Evolutionary conservation across 2,888 invertebrate species (phyloP), one percentile per base, ranked within the genome.

Genomic region (Drosophila acutilabella): DNA sequence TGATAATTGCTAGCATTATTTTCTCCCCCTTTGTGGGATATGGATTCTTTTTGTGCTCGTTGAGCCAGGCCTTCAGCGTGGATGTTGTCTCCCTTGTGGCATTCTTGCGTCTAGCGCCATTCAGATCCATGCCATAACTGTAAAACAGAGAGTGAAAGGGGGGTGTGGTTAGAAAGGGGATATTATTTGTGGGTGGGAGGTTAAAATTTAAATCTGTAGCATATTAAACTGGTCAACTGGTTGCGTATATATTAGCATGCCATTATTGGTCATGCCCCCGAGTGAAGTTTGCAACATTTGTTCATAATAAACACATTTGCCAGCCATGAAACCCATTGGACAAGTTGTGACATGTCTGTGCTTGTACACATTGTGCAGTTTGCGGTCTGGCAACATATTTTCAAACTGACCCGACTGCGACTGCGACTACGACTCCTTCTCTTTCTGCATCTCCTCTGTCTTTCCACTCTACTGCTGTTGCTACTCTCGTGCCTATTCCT

Each of bases 1-100:
- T 99, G 92, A 99, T 97, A 92, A 99, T 98, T 70, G 99, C 99
- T 91, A 99, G 93, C 98, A 99, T 98, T 89, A 99, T 98, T 94
- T 99, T 99, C 93, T 99, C 99, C 51, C 98, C 99, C 93, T 99
- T 99, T 69, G 99, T 99, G 16, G 99, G 99, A 93, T 99, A 99
- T 0, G 99, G 99, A 93, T 99, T 99, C 93, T 99, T 99, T 93
- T 98, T 97, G 94, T 99, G 99, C 92, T 99, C 98, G 93, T 98
- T 98, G 51, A 99, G 95, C 98, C 99, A 99, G 50, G 98, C 98
- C 93, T 99, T 99, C 52, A 99, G 93, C 20, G 99, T 99, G 91
- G 98, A 98, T 61, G 99, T 99, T 45, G 99, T 99, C 93, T 99
- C 99, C 71, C 99, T 94, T 23, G 99, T 99, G 64, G 99, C 99